Evolutionary conservation across 2,888 invertebrate species (phyloP), one percentile per base, ranked within the genome.

Genomic region (Dicyrtomina minuta): DNA sequence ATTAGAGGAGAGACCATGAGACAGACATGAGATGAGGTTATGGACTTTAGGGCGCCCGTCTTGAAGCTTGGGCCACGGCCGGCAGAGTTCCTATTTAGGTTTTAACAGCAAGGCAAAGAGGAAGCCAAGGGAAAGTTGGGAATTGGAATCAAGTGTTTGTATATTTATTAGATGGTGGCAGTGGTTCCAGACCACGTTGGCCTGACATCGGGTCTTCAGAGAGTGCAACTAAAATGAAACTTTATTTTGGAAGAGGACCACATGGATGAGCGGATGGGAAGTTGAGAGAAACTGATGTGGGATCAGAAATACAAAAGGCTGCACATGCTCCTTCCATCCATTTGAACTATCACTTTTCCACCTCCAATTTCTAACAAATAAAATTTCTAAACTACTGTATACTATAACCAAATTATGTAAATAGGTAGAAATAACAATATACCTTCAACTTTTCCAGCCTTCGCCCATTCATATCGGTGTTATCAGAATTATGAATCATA

Each of bases 151-250:
- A 22, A 4, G 24, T 22, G 5, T n/a, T 22, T 22, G 20, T 15
- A 39, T 15, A 17, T 27, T 39, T 20, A 13, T 10, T n/a, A 39
- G 41, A 58, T 58, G 44, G 60, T 44, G 60, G 60, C 60, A 60
- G 60, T 60, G 22, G 44, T 60, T 44, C 12, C 41, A 43, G 60
- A n/a, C 1, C 12, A 60, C 17, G 44, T 60, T 5, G 60, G 39
- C 39, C 44, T 60, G 60, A 60, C 60, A 60, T 60, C 60, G 39
- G 17, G 60, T 17, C 60, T 39, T 22, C 60, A 44, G 39, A 33
- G 24, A 43, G 20, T 1, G 17, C 60, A 60, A 60, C 44, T 43
- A 60, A 60, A 43, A 60, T 39, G 39, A 60, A 46, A n/a, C 17
- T 46, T n/a, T 46, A 46, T 17, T 41, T 17, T 44, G 44, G 20